A percentile compares a stretch with the other conserved stretches of the same genome.
Conservation (phyloP, 2,113 vertebrate genomes). For the Xenus cinereus region DNA sequence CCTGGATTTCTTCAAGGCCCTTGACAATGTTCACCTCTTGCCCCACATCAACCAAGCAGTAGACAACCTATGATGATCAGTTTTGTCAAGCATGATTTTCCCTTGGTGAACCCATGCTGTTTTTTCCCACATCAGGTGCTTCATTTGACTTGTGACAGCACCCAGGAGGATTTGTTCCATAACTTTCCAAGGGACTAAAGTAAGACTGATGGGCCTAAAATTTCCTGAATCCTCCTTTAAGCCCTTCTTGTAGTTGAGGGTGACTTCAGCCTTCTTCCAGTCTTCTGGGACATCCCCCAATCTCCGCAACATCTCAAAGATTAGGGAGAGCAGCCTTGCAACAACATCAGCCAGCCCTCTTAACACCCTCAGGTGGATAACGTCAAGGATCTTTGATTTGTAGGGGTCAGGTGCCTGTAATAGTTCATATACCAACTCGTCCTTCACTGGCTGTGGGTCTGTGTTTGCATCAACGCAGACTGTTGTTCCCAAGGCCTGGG, state of each 20-base stretch:
- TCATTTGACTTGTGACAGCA: background rate
- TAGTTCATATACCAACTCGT: background rate
- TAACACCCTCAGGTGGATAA: background rate
- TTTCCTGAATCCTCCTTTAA: background rate
- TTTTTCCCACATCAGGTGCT: background rate
- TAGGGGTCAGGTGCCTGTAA: background rate
- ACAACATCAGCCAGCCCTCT: background rate
- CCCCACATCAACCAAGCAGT: rapidly evolving
- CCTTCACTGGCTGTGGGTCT: background rate
- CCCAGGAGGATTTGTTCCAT: background rate
- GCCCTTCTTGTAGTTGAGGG: background rate
- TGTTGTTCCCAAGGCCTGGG: background rate
- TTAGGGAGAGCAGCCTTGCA: background rate
- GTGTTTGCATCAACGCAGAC: background rate
- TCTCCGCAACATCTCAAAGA: background rate
- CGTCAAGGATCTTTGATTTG: background rate
- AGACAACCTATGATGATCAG: no score
- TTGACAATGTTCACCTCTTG: background rate
- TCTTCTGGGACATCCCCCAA: background rate
- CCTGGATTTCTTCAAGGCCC: background rate
- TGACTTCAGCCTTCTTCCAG: background rate
- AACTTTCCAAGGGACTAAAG: background rate
- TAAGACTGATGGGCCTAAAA: background rate
- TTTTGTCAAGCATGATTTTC: background rate
- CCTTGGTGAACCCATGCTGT: background rate